Conservation (phyloP, 2,797 vertebrate species). For the Antennarius maculatus region DNA sequence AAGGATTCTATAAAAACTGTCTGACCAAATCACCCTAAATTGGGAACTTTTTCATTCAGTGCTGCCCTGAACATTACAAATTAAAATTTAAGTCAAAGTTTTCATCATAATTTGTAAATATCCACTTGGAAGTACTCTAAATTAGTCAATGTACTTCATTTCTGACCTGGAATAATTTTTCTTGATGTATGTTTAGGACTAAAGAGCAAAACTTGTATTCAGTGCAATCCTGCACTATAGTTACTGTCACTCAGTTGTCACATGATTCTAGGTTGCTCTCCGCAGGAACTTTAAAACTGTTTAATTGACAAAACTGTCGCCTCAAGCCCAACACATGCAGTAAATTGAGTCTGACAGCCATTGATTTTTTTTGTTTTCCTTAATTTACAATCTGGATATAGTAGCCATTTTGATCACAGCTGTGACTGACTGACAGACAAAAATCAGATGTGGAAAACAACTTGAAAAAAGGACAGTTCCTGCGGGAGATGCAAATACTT, state of each 20-base stretch:
- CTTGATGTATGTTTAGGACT: slow-evolving; percentile 34
- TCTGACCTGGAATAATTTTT: slow-evolving; percentile 33
- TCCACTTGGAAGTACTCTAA: slow-evolving; percentile 39
- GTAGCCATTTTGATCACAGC: background rate
- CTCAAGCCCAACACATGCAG: slow-evolving; percentile 1
- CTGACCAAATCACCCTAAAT: slow-evolving; percentile 15
- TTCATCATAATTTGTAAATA: slow-evolving; percentile 46
- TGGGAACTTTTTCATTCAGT: slow-evolving; percentile 32
- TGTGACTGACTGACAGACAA: background rate
- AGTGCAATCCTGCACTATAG: slow-evolving; percentile 18
- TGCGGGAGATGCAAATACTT: too few relatives aligned
- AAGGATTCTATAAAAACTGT: slow-evolving; percentile 28
- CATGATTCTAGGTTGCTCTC: slow-evolving; percentile 2
- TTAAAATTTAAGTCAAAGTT: slow-evolving; percentile 28
- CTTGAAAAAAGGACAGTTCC: too few relatives aligned
- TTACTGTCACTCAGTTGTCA: slow-evolving; percentile 25
- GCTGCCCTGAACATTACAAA: background rate
- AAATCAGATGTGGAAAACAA: background rate
- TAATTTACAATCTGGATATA: background rate
- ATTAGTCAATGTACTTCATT: slow-evolving; percentile 36
- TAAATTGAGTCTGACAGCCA: background rate
- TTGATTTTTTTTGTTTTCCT: background rate
- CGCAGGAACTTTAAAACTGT: slow-evolving; percentile 10
- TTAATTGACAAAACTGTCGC: slow-evolving; percentile 2
- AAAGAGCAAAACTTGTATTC: slow-evolving; percentile 36